Conservation (phyloP, 2,888 invertebrate genomes). For the Augiades crinisus region DNA sequence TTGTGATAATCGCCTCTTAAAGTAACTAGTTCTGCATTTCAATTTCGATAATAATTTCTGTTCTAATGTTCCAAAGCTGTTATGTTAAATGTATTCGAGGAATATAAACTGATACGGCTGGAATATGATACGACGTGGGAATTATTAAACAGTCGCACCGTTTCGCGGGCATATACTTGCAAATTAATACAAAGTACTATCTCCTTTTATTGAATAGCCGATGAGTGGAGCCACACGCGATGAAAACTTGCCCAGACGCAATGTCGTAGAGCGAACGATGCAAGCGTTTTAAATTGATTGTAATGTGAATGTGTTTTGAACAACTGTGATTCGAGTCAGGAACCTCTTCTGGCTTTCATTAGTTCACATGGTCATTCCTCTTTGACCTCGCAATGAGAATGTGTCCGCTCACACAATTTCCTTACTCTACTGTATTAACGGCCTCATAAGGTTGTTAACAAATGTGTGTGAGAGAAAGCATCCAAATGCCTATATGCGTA, state of each 20-base stretch:
- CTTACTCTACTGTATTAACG: conserved; percentile 47
- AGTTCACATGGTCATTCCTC: conserved; percentile 76
- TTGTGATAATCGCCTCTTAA: conserved; percentile 10
- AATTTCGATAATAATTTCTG: conserved; percentile 18
- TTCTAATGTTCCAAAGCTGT: conserved; percentile 22
- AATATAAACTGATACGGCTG: conserved; percentile 21
- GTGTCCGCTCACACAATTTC: conserved; percentile 48
- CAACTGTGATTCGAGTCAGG: conserved; percentile 69
- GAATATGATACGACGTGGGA: conserved; percentile 24
- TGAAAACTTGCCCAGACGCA: conserved; percentile 57
- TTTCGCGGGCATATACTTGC: conserved; percentile 26
- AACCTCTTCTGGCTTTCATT: conserved; percentile 66
- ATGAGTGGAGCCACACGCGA: conserved; percentile 63
- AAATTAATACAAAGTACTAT: conserved; percentile 31
- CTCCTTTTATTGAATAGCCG: conserved; percentile 63
- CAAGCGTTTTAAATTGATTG: conserved; percentile 73
- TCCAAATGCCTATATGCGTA: neutral
- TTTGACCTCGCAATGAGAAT: conserved; percentile 62
- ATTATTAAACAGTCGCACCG: conserved; percentile 22
- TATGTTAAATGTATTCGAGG: conserved; percentile 16
- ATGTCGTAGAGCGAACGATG: conserved; percentile 56
- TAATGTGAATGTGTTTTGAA: conserved; percentile 69
- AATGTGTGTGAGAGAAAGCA: conserved; percentile 16
- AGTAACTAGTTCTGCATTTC: conserved; percentile 8
- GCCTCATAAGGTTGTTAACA: conserved; percentile 50